Evolutionary conservation across 2,888 invertebrate genomes (phyloP).

Genomic region (Eumacrocentrus americanus): DNA sequence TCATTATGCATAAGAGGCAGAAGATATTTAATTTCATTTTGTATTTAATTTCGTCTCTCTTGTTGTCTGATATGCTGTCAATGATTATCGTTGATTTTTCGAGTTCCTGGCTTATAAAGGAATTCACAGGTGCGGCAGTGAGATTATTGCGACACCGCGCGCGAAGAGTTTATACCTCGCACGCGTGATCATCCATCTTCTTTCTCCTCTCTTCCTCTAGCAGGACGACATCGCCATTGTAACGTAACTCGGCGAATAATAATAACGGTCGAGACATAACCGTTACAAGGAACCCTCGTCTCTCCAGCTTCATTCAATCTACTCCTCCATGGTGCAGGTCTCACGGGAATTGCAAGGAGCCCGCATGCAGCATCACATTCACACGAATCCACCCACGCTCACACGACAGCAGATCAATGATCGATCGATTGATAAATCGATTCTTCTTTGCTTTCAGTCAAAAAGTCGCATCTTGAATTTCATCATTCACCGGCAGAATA

Average conservation of each 20-base stretch:
- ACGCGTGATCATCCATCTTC: conserved; percentile 19
- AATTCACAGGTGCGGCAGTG: conserved; percentile 25
- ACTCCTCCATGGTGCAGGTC: background rate
- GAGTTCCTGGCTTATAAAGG: conserved; percentile 11
- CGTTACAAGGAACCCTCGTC: conserved; percentile 22
- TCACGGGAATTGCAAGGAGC: background rate
- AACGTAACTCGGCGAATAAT: conserved; percentile 26
- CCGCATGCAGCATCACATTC: conserved; percentile 5
- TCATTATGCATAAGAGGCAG: background rate
- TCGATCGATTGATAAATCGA: conserved; percentile 46
- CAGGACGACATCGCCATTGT: conserved; percentile 25
- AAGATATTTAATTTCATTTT: background rate
- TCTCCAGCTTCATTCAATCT: conserved; percentile 18
- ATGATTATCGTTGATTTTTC: conserved; percentile 10
- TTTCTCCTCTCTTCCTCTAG: background rate
- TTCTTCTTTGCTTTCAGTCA: conserved; percentile 25
- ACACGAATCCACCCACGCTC: conserved; percentile 9
- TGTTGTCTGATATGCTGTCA: background rate
- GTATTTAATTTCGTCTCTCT: background rate
- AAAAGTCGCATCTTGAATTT: background rate
- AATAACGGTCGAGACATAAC: conserved; percentile 28
- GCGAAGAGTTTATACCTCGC: background rate
- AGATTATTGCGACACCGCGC: conserved; percentile 12
- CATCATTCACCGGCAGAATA: background rate
- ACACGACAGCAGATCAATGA: conserved; percentile 38